Conservation (phyloP, 2,113 vertebrate species). For the Xenus cinereus region DNA sequence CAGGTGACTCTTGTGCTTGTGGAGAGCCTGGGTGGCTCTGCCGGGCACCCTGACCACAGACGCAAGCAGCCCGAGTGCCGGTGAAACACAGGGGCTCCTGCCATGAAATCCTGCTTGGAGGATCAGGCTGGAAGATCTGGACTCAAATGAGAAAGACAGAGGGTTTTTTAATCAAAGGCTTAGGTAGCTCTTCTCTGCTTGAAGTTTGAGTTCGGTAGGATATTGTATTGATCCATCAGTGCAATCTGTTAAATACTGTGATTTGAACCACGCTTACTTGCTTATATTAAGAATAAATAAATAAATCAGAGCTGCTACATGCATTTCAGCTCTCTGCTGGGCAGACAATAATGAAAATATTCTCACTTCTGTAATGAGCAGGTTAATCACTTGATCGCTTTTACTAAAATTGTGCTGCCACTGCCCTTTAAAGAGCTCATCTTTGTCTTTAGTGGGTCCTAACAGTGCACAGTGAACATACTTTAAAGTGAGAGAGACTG, state of each 20-base stretch:
- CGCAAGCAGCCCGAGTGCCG: background rate
- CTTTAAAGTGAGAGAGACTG: background rate
- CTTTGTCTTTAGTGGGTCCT: background rate
- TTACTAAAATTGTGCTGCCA: slow-evolving; percentile 4
- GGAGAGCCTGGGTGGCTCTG: background rate
- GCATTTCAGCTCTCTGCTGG: background rate
- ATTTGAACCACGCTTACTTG: background rate
- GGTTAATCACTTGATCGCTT: background rate
- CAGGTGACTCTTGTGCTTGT: background rate
- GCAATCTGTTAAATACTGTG: background rate
- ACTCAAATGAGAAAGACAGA: background rate
- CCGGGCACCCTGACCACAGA: background rate
- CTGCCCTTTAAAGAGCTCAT: background rate
- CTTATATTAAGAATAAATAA: background rate
- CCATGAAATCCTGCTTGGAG: background rate
- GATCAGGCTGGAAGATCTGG: background rate
- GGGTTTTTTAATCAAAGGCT: background rate
- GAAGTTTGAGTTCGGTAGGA: background rate
- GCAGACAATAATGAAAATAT: background rate
- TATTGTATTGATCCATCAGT: background rate
- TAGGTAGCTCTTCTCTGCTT: background rate
- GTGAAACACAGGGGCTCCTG: background rate
- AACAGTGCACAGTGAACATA: background rate
- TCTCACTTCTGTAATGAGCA: background rate
- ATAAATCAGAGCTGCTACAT: background rate